These are phyloP conservation scores for Cheumatopsyche charites DNA, from an alignment of 1,140 invertebrate genomes.

Conservation along the genomic window DNA sequence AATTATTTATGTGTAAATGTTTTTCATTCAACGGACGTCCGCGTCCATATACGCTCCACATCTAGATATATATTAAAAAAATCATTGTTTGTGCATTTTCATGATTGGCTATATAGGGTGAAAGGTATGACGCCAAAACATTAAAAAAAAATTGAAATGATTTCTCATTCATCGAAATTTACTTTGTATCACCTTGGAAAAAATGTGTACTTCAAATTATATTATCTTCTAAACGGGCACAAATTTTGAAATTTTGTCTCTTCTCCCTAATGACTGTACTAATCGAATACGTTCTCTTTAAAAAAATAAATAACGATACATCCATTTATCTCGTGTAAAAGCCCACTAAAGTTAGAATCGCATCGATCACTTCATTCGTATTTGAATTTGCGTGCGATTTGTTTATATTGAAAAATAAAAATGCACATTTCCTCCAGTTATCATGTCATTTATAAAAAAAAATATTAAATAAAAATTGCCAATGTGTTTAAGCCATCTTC, in stretches of 20 bases:
- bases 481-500: slow-evolving; percentile 4
- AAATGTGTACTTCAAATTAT: slow-evolving; percentile 26
- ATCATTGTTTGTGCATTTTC: slow-evolving; percentile 48
- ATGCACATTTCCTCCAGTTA: slow-evolving; percentile 28
- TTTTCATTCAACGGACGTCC: slow-evolving; percentile 62
- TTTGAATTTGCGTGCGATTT: slow-evolving; percentile 31
- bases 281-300: slow-evolving; percentile 20
- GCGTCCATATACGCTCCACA: slow-evolving; percentile 45
- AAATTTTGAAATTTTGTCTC: slow-evolving; percentile 40
- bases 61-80: slow-evolving; percentile 42
- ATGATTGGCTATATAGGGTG: slow-evolving; percentile 46
- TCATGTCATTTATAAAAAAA: slow-evolving; percentile 28
- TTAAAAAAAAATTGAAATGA: slow-evolving; percentile 21
- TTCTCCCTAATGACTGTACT: slow-evolving; percentile 35
- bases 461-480: slow-evolving; percentile 8
- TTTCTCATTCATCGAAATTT: slow-evolving; percentile 37
- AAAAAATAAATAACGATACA: slow-evolving; percentile 5
- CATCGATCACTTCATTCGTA: slow-evolving; percentile 38
- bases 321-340: slow-evolving; percentile 40
- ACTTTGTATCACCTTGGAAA: not conserved
- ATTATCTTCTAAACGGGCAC: slow-evolving; percentile 45
- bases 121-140: slow-evolving; percentile 38
- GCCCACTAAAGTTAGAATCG: slow-evolving; percentile 34
- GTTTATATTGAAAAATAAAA: slow-evolving; percentile 20
- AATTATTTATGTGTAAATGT: slow-evolving; percentile 72